phyloP scores from a whole-genome alignment of 2,113 vertebrate genomes.

The Malurus elegans region DNA sequence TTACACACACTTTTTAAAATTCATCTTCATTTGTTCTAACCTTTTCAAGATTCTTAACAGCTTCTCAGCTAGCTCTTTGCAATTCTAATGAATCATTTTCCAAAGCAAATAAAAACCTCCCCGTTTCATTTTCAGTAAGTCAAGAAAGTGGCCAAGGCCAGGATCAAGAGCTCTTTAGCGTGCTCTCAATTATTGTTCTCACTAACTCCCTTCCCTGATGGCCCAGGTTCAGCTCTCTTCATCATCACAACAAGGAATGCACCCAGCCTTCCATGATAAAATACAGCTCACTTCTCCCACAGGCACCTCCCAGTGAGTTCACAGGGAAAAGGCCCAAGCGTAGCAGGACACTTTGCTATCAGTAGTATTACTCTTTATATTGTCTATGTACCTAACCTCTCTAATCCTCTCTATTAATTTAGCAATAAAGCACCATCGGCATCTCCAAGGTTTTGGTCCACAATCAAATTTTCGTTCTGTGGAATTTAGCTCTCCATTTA shows the following conservation, averaged over 20 bases:
- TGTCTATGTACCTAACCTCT: neutral
- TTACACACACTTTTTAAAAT: neutral
- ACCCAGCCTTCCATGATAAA: neutral
- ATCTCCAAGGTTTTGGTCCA: neutral
- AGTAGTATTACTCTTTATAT: neutral
- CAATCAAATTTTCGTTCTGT: neutral
- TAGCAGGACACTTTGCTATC: neutral
- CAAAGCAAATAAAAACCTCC: neutral
- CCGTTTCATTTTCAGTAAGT: neutral
- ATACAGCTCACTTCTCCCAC: neutral
- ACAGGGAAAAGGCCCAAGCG: neutral
- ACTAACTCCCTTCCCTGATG: neutral
- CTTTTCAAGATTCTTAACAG: conserved; percentile 13
- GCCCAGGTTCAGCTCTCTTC: neutral
- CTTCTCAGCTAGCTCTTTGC: neutral
- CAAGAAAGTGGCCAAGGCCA: neutral
- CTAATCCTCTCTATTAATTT: neutral
- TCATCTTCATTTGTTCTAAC: neutral
- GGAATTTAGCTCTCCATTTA: neutral
- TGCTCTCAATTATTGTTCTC: neutral
- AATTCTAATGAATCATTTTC: neutral
- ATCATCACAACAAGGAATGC: neutral
- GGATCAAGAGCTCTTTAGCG: neutral
- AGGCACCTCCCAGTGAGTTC: neutral
- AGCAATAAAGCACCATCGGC: neutral